These are phyloP conservation scores for Pangasius krempfi DNA, from an alignment of 2,797 vertebrate genomes.

Conservation along the genomic window DNA sequence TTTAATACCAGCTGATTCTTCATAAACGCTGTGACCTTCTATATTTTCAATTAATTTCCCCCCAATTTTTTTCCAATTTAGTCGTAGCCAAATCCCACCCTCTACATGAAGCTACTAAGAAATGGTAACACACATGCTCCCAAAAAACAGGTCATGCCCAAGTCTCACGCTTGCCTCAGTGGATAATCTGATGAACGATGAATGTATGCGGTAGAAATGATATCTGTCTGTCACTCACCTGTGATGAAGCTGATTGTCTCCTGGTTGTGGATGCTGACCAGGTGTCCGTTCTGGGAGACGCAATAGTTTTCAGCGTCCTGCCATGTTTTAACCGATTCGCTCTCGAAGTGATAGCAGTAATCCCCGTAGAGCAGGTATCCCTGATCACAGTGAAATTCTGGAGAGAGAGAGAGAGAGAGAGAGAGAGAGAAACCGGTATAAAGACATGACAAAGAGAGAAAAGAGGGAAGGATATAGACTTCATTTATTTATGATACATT, in stretches of 20 bases:
- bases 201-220: not conserved
- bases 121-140: not conserved
- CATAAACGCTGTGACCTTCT: not conserved
- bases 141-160: not conserved
- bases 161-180: not conserved
- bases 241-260: slow-evolving; percentile 74
- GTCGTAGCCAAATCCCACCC: too few species aligned
- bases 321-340: slow-evolving; percentile 68
- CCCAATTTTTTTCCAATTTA: not conserved
- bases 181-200: not conserved
- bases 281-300: slow-evolving; percentile 64
- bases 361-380: slow-evolving; percentile 73
- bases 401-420: slow-evolving; percentile 8
- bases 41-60: not conserved
- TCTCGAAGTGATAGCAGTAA: slow-evolving; percentile 77
- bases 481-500: not conserved
- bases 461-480: not conserved
- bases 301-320: slow-evolving; percentile 72
- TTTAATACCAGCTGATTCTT: not conserved
- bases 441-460: not conserved
- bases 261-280: slow-evolving; percentile 71
- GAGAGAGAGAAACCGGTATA: not conserved
- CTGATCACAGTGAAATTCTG: slow-evolving; percentile 75
- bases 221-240: slow-evolving; percentile 58
- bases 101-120: not conserved